Percentiles rank a stretch among this genome's conserved stretches.
phyloP scores from a whole-genome alignment of 2,113 vertebrate genomes.

The Turnix velox region DNA sequence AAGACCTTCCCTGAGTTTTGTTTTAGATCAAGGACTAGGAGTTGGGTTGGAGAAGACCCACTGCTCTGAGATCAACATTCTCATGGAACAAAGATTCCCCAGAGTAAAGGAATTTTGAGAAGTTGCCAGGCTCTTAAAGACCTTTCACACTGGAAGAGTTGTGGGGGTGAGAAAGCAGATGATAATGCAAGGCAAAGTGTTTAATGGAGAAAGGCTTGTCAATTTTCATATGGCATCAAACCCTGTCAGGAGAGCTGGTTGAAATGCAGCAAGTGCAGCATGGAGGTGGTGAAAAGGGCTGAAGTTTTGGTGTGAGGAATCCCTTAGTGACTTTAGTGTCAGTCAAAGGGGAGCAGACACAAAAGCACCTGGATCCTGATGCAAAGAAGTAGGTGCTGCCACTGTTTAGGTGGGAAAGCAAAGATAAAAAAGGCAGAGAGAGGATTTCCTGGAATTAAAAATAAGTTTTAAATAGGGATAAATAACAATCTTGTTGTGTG shows the following conservation, averaged over 20 bases:
- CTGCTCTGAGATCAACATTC: neutral
- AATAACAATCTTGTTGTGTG: neutral
- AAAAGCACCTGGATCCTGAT: neutral
- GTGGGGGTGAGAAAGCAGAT: neutral
- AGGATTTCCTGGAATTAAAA: neutral
- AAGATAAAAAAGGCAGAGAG: neutral
- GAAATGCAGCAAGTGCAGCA: neutral
- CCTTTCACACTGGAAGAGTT: neutral
- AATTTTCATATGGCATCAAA: neutral
- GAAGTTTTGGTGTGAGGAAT: neutral
- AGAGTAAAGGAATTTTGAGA: neutral
- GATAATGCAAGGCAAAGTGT: neutral
- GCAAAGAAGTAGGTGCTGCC: neutral
- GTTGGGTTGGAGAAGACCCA: neutral
- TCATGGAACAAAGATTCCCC: neutral
- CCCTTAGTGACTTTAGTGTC: rapidly evolving
- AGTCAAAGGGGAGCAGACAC: neutral
- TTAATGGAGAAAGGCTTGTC: neutral
- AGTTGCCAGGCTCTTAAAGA: neutral
- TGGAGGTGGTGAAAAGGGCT: neutral
- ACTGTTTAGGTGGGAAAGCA: neutral
- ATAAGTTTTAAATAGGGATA: neutral
- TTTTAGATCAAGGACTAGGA: neutral
- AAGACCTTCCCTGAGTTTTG: neutral
- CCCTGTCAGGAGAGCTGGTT: neutral